Evolutionary conservation across 92 coral and sea anemone species (phyloP), one percentile per base, ranked within the genome.

Genomic region (Actinernus sp.): DNA sequence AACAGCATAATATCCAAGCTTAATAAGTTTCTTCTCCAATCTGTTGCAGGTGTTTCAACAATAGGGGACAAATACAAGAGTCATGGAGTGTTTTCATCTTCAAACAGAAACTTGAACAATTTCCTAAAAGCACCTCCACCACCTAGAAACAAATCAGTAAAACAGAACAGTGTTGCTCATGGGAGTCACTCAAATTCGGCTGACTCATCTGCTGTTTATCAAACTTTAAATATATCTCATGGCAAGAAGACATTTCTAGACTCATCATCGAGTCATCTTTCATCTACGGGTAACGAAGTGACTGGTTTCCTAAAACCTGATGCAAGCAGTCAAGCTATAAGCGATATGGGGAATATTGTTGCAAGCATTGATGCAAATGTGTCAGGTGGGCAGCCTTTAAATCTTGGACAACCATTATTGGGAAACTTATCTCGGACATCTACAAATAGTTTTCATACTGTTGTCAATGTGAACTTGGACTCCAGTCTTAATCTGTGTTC

Each of bases 71-170:
- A 84, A 43, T 65, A 54, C 43, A 90, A 90, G 51, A 68, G 86
- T 26, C 87, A 81, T 49, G 52, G 52, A 17, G 52, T 45, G 52
- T 17, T 45, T 45, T 63, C 61, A 55, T 26, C 53, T 5, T 34
- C 86, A 10, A 79, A 62, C 54, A 85, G 73, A 31, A 59, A 83
- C 23, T 37, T 90, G 26, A 81, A 88, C 68, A 90, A 90, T 65
- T 90, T 90, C 61, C 54, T 90, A 13, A 90, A 90, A 66, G 97
- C 97, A 52, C 97, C 97, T 8, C 97, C 97, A 2, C 92, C 92
- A 16, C 92, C 97, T 13, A 63, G 92, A 44, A 90, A 90, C 76
- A 90, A 83, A 78, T 64, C 89, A 7, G 41, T 76, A 16, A 85
- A 81, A 50, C 92, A 90, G 41, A 81, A 62, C 55, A 85, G 33